A percentile compares a stretch with the other conserved stretches of the same genome.
Evolutionary conservation across 2,113 vertebrate species (phyloP).

Genomic region (Mugil cephalus): DNA sequence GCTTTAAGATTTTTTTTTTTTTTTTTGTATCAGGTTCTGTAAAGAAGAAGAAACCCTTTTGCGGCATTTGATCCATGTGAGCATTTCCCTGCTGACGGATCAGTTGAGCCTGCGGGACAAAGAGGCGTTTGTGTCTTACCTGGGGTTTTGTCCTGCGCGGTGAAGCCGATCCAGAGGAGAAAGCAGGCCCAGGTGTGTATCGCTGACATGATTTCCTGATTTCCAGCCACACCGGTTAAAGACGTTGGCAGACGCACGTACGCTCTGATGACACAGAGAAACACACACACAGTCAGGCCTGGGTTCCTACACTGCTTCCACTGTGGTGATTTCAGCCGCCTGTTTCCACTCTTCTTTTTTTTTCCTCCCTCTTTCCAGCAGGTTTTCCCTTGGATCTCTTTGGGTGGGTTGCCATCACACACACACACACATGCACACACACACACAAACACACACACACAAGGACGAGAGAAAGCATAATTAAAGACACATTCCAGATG

Average conservation of each 20-base stretch:
- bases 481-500: constrained; percentile 50
- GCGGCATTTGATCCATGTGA: constrained; percentile 4
- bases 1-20: not conserved
- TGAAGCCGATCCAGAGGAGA: constrained; percentile 60
- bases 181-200: constrained; percentile 61
- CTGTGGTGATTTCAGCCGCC: not conserved
- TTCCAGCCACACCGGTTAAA: constrained; percentile 14
- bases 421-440: not conserved
- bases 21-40: constrained; percentile 16
- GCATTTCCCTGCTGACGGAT: constrained; percentile 5
- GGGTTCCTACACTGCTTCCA: constrained; percentile 35
- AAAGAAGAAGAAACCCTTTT: constrained; percentile 18
- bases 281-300: not conserved
- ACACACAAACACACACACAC: too few relatives aligned
- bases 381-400: constrained; percentile 43
- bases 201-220: constrained; percentile 63
- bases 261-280: not conserved
- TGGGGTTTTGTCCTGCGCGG: constrained; percentile 67
- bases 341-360: not conserved
- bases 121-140: constrained; percentile 71
- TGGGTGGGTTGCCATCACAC: constrained; percentile 45
- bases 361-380: not conserved
- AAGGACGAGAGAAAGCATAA: constrained; percentile 28
- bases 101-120: constrained; percentile 43
- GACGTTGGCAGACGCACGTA: constrained; percentile 3